phyloP scores from a whole-genome alignment of 2,888 invertebrate species.

The Plemyria rubiginata region DNA sequence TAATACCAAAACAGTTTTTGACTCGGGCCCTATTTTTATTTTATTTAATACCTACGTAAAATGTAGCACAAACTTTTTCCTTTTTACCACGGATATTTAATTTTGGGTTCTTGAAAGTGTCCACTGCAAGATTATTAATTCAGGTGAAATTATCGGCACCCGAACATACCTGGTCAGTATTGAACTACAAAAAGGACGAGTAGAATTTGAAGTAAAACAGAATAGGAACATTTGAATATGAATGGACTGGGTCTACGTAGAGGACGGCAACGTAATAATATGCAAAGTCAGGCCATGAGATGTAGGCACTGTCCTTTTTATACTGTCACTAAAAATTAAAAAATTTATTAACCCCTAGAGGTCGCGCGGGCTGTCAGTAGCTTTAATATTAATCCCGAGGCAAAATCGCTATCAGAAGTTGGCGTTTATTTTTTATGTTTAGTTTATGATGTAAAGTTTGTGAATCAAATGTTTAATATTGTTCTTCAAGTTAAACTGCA shows the following conservation, averaged over 20 bases:
- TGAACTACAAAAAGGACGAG: conserved; percentile 13
- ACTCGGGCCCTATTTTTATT: no score
- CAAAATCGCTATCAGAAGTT: background rate
- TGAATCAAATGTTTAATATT: no score
- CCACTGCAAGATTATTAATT: background rate
- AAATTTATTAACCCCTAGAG: conserved; percentile 3
- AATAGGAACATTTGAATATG: conserved; percentile 22
- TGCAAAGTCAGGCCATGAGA: conserved; percentile 10
- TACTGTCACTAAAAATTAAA: conserved; percentile 9
- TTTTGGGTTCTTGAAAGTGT: background rate
- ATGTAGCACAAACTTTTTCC: background rate
- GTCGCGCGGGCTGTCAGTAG: no score
- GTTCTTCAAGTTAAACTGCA: no score
- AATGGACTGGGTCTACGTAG: conserved; percentile 5
- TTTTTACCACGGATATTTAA: background rate
- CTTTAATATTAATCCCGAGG: conserved; percentile 2
- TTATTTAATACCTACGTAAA: no score
- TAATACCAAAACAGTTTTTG: no score
- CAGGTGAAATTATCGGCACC: conserved; percentile 10
- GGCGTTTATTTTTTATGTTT: no score
- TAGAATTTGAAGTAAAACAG: conserved; percentile 13
- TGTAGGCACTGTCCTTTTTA: conserved; percentile 7
- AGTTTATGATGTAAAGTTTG: no score
- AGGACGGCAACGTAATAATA: conserved; percentile 4
- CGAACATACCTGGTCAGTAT: conserved; percentile 3